Evolutionary conservation across 2,797 vertebrate species (phyloP).

Genomic region (Microcaecilia unicolor): DNA sequence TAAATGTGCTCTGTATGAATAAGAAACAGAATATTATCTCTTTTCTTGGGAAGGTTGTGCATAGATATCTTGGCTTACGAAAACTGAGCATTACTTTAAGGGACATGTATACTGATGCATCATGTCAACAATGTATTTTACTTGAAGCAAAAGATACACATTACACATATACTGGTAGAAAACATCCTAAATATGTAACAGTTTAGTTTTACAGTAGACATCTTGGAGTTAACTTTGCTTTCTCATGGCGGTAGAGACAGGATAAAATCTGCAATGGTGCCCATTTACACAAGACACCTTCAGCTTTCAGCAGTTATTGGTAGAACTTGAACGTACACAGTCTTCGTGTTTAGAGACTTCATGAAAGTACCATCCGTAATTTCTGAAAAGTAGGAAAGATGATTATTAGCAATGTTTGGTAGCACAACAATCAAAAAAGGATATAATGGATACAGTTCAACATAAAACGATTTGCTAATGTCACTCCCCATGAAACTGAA

Average conservation of each 20-base stretch:
- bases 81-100: slow-evolving; percentile 11
- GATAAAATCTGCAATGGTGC: background rate
- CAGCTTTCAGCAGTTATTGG: slow-evolving; percentile 74
- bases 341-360: slow-evolving; percentile 78
- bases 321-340: slow-evolving; percentile 71
- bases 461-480: too few species aligned
- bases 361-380: slow-evolving; percentile 65
- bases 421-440: too few species aligned
- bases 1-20: too few species aligned
- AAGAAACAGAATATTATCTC: slow-evolving; percentile 18
- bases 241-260: background rate
- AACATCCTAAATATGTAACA: slow-evolving; percentile 19
- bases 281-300: slow-evolving; percentile 3
- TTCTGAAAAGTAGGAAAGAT: slow-evolving; percentile 53
- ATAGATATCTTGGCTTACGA: slow-evolving; percentile 34
- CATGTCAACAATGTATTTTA: slow-evolving; percentile 31
- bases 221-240: slow-evolving; percentile 20
- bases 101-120: slow-evolving; percentile 17
- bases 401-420: too few species aligned
- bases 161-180: slow-evolving; percentile 35
- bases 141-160: slow-evolving; percentile 35
- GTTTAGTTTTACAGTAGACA: slow-evolving; percentile 14
- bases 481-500: too few species aligned
- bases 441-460: too few species aligned
- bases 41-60: slow-evolving; percentile 30